These are phyloP conservation scores for Drosophila aldrichi DNA, from an alignment of 2,888 invertebrate genomes.

Conservation along the genomic window DNA sequence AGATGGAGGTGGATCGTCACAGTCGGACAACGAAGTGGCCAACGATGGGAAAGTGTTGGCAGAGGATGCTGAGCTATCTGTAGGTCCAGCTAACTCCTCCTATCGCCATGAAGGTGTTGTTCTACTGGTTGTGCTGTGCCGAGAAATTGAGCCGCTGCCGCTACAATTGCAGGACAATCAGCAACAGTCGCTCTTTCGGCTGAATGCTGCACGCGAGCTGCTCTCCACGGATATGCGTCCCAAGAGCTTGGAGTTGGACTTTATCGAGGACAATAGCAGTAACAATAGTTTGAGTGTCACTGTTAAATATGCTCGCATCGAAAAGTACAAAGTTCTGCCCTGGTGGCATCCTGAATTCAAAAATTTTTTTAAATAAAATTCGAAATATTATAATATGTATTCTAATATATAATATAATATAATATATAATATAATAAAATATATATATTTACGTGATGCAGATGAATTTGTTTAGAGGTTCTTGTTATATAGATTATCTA, in stretches of 20 bases:
- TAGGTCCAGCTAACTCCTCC: no score
- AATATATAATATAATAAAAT: no score
- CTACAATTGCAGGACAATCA: slow-evolving; percentile 66
- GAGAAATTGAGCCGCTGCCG: slow-evolving; percentile 79
- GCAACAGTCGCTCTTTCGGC: slow-evolving; percentile 62
- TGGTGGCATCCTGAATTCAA: slow-evolving; percentile 89
- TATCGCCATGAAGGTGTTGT: slow-evolving; percentile 87
- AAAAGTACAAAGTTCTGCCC: slow-evolving; percentile 87
- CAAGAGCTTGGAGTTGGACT: slow-evolving; percentile 86
- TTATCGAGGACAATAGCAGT: slow-evolving; percentile 84
- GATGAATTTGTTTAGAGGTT: no score
- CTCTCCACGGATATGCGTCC: slow-evolving; percentile 86
- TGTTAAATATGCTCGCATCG: slow-evolving; percentile 86
- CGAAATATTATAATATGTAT: no score
- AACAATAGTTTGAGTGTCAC: slow-evolving; percentile 71
- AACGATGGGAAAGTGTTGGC: slow-evolving; percentile 79
- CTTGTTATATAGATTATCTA: no score
- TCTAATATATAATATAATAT: no score
- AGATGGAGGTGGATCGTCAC: background rate
- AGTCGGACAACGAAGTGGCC: slow-evolving; percentile 59
- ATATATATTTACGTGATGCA: background rate
- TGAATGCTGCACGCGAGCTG: slow-evolving; percentile 76
- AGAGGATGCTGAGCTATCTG: slow-evolving; percentile 28
- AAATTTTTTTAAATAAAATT: slow-evolving; percentile 63
- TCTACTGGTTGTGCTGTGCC: slow-evolving; percentile 85